Evolutionary conservation across 1,140 invertebrate species (phyloP).

Genomic region (Sarcophaga bullata): DNA sequence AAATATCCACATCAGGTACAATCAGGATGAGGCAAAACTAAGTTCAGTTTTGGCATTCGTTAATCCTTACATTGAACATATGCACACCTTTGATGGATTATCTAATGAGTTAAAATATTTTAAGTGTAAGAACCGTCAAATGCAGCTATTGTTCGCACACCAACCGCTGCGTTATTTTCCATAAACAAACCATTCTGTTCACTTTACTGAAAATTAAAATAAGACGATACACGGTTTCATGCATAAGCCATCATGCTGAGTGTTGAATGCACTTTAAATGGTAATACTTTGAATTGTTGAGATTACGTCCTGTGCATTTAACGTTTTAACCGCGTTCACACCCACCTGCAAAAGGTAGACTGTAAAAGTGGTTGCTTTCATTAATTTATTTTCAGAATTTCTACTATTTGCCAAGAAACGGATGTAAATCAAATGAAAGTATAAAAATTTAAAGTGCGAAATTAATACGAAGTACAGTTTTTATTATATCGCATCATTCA

Average conservation of each 20-base stretch:
- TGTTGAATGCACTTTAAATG: not conserved
- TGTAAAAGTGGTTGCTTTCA: constrained; percentile 9
- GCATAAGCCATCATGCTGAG: constrained; percentile 10
- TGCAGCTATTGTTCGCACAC: not conserved
- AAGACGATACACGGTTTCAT: not conserved
- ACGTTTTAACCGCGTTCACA: constrained; percentile 41
- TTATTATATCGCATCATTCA: too few species aligned
- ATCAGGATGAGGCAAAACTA: not conserved
- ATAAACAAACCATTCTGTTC: constrained; percentile 27
- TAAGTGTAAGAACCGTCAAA: constrained; percentile 24
- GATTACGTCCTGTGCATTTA: constrained; percentile 15
- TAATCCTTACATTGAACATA: not conserved
- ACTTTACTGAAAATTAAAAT: not conserved
- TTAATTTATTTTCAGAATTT: not conserved
- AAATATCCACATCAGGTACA: not conserved
- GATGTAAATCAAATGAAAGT: not conserved
- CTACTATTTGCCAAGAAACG: not conserved
- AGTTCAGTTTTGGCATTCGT: constrained; percentile 16
- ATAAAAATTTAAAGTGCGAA: not conserved
- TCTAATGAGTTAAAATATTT: constrained; percentile 34
- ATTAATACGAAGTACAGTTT: too few species aligned
- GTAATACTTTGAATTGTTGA: not conserved
- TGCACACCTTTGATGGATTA: not conserved
- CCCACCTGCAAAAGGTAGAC: constrained; percentile 2
- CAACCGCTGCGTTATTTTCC: constrained; percentile 5